phyloP scores from a whole-genome alignment of 2,888 invertebrate species.

The Drosophila algonquin region DNA sequence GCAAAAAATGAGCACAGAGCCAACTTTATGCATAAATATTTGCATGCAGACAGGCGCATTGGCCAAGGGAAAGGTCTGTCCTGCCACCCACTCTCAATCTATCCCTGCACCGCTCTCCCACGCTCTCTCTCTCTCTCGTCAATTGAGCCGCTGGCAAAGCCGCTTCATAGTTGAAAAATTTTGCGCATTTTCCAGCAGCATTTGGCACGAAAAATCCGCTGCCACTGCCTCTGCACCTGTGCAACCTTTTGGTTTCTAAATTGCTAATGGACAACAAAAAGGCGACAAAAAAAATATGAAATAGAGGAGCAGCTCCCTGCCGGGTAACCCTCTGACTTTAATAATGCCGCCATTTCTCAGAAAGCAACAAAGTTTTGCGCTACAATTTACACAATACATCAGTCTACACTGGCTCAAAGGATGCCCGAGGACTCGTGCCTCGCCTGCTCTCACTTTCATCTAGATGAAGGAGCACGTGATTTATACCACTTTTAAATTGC shows the following conservation, averaged over 20 bases:
- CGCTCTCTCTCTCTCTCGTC: neutral
- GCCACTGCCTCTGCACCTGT: constrained; percentile 32
- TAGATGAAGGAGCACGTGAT: constrained; percentile 41
- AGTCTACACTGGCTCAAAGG: constrained; percentile 18
- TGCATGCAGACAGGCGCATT: constrained; percentile 56
- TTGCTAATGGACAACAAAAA: constrained; percentile 59
- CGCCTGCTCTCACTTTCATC: constrained; percentile 15
- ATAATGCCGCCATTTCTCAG: constrained; percentile 63
- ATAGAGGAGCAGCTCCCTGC: constrained; percentile 7
- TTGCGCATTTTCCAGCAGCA: constrained; percentile 53
- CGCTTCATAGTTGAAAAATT: constrained; percentile 54
- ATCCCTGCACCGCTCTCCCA: too few relatives aligned
- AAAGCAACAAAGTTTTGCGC: constrained; percentile 39
- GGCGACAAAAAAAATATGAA: neutral
- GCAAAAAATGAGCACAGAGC: constrained; percentile 70
- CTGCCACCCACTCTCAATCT: constrained; percentile 24
- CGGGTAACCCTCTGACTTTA: constrained; percentile 37
- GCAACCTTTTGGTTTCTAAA: constrained; percentile 48
- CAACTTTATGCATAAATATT: constrained; percentile 79
- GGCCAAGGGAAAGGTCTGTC: constrained; percentile 15
- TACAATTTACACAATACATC: constrained; percentile 64
- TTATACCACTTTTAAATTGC: constrained; percentile 72
- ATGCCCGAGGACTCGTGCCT: too few relatives aligned
- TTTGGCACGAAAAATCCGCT: constrained; percentile 16
- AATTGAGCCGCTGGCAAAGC: constrained; percentile 45